phyloP scores from a whole-genome alignment of 2,113 vertebrate genomes.

The Sciurus niger region DNA sequence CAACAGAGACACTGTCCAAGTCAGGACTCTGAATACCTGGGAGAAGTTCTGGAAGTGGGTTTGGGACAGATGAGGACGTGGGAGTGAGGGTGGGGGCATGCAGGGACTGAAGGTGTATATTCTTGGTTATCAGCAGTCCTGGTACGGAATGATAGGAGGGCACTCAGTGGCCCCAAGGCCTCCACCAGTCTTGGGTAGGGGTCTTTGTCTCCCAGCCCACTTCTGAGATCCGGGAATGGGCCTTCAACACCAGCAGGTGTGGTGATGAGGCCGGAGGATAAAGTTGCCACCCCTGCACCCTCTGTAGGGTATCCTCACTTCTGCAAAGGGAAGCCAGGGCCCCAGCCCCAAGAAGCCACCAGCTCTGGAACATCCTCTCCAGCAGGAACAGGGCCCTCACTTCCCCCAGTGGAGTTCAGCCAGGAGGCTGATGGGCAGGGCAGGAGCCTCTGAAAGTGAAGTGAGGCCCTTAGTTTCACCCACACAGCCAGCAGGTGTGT shows the following conservation, averaged over 20 bases:
- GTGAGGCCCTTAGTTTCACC: not conserved
- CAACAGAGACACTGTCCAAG: not conserved
- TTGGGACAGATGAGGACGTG: not conserved
- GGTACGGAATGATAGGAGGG: not conserved
- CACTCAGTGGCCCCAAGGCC: not conserved
- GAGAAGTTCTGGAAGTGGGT: not conserved
- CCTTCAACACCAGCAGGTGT: not conserved
- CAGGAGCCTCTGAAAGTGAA: not conserved
- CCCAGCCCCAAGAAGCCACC: not conserved
- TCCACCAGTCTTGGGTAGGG: not conserved
- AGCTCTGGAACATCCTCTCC: not conserved
- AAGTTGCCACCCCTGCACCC: not conserved
- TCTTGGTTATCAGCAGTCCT: not conserved
- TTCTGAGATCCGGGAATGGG: not conserved
- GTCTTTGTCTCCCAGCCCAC: not conserved
- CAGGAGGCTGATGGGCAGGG: not conserved
- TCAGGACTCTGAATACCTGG: not conserved
- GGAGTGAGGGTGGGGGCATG: no score
- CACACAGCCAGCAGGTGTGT: not conserved
- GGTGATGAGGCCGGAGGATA: not conserved
- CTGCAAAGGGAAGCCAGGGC: not conserved
- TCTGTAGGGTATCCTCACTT: fast-evolving
- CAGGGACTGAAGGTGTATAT: not conserved
- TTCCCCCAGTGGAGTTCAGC: not conserved
- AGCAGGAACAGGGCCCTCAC: fast-evolving